phyloP scores from a whole-genome alignment of 2,113 vertebrate genomes.

The Ornithorhynchus anatinus region DNA sequence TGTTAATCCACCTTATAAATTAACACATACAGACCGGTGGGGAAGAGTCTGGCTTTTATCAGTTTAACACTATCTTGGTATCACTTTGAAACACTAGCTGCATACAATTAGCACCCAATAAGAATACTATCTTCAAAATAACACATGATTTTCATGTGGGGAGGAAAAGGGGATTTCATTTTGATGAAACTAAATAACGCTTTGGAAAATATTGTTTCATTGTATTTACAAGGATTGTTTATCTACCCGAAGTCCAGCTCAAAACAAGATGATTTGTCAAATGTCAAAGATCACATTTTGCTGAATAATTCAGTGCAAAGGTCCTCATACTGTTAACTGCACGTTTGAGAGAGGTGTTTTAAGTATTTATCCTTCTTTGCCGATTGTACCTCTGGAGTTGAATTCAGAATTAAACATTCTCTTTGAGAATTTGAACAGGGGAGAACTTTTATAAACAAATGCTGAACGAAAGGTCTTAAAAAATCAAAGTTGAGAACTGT shows the following conservation, averaged over 20 bases:
- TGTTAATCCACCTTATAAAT: conserved; percentile 73
- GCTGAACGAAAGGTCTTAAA: no score
- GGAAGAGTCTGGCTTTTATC: conserved; percentile 54
- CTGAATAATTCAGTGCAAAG: neutral
- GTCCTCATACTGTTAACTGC: neutral
- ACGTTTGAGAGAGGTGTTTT: neutral
- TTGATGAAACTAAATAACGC: neutral
- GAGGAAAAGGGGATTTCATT: conserved; percentile 40
- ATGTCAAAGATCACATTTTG: neutral
- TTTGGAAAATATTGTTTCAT: conserved; percentile 2
- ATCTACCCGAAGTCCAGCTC: neutral
- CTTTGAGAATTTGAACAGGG: no score
- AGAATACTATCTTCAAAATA: conserved; percentile 55
- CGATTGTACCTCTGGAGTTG: neutral
- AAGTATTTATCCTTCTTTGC: neutral
- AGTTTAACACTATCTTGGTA: conserved; percentile 55
- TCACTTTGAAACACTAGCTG: conserved; percentile 55
- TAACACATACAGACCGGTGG: conserved; percentile 39
- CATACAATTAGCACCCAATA: conserved; percentile 63
- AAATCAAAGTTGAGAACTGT: no score
- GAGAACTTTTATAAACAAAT: no score
- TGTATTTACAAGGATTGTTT: neutral
- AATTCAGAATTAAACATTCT: neutral
- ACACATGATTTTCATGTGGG: conserved; percentile 38
- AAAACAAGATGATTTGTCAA: fast-evolving